Percentiles rank a stretch among this genome's conserved stretches.
Conservation (phyloP, 2,888 invertebrate species). For the Spilosoma lubricipeda region DNA sequence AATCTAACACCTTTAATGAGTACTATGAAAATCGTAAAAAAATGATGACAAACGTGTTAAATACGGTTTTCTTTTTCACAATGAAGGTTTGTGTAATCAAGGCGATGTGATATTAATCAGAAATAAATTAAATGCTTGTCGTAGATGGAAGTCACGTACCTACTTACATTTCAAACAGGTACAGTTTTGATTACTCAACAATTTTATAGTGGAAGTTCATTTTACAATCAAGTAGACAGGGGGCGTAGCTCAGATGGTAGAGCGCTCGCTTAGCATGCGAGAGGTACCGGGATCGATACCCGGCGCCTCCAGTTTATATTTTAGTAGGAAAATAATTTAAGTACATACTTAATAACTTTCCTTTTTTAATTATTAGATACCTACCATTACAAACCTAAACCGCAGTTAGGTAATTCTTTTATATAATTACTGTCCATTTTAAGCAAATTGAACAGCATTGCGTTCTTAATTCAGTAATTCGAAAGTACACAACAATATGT, state of each 20-base stretch:
- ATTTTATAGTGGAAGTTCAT: not conserved
- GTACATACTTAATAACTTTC: too few species aligned
- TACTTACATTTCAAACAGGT: not conserved
- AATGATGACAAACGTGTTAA: not conserved
- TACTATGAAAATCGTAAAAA: not conserved
- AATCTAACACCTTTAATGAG: not conserved
- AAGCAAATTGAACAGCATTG: not conserved
- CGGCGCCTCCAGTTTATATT: constrained; percentile 39
- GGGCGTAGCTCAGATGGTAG: constrained; percentile 52
- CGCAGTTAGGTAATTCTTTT: not conserved
- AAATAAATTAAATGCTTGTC: not conserved
- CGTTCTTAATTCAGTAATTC: not conserved
- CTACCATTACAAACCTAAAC: too few species aligned
- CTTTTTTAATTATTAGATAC: too few species aligned
- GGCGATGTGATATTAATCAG: not conserved
- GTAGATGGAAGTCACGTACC: not conserved
- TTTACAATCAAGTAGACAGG: not conserved
- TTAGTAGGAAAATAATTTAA: not conserved
- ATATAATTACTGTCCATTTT: not conserved
- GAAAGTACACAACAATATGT: not conserved
- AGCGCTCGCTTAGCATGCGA: constrained; percentile 84
- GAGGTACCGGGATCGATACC: constrained; percentile 84
- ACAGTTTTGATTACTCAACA: not conserved
- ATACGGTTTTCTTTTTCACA: not conserved
- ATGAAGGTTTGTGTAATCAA: not conserved